phyloP scores from a whole-genome alignment of 2,113 vertebrate genomes.

The Perccottus glenii region DNA sequence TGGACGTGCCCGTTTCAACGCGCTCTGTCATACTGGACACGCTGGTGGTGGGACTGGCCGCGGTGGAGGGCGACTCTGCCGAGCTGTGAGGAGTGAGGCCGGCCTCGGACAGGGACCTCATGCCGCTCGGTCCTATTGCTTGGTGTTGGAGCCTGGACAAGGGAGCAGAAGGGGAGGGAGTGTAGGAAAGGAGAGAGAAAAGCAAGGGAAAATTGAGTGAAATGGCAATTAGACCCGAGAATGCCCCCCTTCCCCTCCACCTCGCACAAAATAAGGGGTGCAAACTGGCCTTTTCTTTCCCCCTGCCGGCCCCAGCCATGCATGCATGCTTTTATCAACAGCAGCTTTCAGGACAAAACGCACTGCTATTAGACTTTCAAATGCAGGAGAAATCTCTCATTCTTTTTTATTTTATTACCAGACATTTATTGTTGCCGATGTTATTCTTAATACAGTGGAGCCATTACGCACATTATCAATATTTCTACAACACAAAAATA shows the following conservation, averaged over 20 bases:
- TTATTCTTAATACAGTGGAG: neutral
- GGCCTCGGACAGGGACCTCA: conserved; percentile 96
- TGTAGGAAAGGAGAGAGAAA: conserved; percentile 22
- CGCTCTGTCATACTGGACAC: conserved; percentile 97
- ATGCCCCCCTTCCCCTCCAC: conserved; percentile 62
- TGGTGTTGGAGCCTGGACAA: conserved; percentile 94
- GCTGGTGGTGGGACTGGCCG: conserved; percentile 97
- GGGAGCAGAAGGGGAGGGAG: conserved; percentile 41
- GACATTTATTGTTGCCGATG: neutral
- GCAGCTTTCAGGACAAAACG: conserved; percentile 71
- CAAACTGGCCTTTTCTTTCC: conserved; percentile 69
- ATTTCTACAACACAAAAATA: neutral
- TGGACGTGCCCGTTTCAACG: conserved; percentile 95
- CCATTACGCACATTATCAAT: neutral
- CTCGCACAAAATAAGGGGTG: conserved; percentile 71
- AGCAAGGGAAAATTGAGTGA: conserved; percentile 49
- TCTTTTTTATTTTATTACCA: neutral
- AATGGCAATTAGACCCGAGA: conserved; percentile 77
- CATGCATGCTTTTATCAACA: conserved; percentile 74
- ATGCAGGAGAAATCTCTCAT: conserved; percentile 55
- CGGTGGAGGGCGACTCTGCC: conserved; percentile 97
- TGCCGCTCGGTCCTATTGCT: conserved; percentile 96
- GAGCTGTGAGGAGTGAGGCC: conserved; percentile 96
- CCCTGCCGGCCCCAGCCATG: conserved; percentile 68
- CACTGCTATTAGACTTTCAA: conserved; percentile 64